Base-by-base conservation (phyloP, 2,888 invertebrate genomes). In the Crossocerus cetratus region DNA sequence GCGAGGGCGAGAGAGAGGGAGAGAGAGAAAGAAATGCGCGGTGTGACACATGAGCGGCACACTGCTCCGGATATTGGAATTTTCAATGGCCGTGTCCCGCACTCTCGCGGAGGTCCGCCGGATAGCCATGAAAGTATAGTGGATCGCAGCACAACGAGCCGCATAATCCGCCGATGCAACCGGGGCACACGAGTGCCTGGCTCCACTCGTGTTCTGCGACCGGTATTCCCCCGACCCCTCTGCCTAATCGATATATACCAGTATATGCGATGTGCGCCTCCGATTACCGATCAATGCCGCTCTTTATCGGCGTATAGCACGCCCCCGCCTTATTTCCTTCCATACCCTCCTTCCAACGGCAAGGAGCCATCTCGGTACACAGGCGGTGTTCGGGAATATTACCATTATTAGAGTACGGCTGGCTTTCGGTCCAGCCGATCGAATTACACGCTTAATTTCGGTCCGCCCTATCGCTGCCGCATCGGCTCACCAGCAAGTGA, bases 41-140 rank as follows among this genome's bases (percentile, higher is more conserved):
- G 49, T 14, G 49, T 49, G 49, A 49, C 49, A 49, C 49, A 32
- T 32, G 32, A 32, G 56, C 56, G 44, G 60, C 63, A n/a, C 49
- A 21, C 32, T 49, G 16, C 64, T 14, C 43, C 78, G 78, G 78
- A 78, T 78, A 78, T 78, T 78, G 78, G 76, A 78, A 69, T 77
- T 78, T 78, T 78, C 69, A 64, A 59, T 63, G 69, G 56, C 75
- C n/a, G 16, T 23, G 72, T 76, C 54, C 72, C 21, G 64, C 42
- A 45, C 32, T 60, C 16, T 44, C 53, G 42, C 42, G 55, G 68
- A 32, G 32, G 32, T 32, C 32, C 32, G 32, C 32, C 32, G 32
- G 49, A 65, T 67, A 65, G 44, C 69, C 67, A 66, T 70, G 70
- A 69, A 76, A 78, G 67, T 64, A 76, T 49, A 58, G 54, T 57